Evolutionary conservation across 1,140 invertebrate species (phyloP).

Genomic region (Streblospio benedicti): DNA sequence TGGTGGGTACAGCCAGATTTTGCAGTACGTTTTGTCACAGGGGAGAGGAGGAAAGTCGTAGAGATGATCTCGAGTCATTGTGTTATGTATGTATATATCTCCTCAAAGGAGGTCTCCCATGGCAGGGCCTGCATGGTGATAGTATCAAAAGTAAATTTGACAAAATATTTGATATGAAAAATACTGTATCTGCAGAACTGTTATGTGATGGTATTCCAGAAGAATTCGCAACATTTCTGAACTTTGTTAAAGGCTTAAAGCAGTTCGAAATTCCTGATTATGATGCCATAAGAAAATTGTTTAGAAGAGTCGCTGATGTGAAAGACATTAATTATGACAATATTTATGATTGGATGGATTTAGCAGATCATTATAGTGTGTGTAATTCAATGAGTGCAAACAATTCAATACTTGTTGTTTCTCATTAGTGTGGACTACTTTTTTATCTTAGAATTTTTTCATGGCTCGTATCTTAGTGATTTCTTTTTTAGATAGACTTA

Average conservation of each 20-base stretch:
- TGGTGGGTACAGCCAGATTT: slow-evolving; percentile 16
- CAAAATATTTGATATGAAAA: slow-evolving; percentile 15
- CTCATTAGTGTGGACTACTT: no score
- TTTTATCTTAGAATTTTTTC: no score
- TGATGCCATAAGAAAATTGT: slow-evolving; percentile 90
- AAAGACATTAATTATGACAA: slow-evolving; percentile 86
- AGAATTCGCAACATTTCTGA: slow-evolving; percentile 81
- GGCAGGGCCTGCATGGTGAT: slow-evolving; percentile 16
- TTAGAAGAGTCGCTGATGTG: slow-evolving; percentile 86
- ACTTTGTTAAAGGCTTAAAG: slow-evolving; percentile 91
- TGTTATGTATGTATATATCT: slow-evolving; percentile 16
- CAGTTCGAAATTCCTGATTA: slow-evolving; percentile 99
- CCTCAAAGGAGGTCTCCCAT: slow-evolving; percentile 12
- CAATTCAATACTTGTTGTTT: no score
- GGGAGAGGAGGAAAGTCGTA: slow-evolving; percentile 6
- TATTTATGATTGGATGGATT: slow-evolving; percentile 85
- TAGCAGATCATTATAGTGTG: no score
- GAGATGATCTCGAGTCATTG: slow-evolving; percentile 18
- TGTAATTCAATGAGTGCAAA: no score
- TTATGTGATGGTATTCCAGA: slow-evolving; percentile 16
- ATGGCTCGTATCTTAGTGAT: no score
- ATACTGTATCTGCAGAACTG: background rate
- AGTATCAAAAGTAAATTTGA: slow-evolving; percentile 3
- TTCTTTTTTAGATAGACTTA: no score
- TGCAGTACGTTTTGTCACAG: slow-evolving; percentile 12